Base-by-base conservation (phyloP, 2,797 vertebrate species). In the Chromis chromis region DNA sequence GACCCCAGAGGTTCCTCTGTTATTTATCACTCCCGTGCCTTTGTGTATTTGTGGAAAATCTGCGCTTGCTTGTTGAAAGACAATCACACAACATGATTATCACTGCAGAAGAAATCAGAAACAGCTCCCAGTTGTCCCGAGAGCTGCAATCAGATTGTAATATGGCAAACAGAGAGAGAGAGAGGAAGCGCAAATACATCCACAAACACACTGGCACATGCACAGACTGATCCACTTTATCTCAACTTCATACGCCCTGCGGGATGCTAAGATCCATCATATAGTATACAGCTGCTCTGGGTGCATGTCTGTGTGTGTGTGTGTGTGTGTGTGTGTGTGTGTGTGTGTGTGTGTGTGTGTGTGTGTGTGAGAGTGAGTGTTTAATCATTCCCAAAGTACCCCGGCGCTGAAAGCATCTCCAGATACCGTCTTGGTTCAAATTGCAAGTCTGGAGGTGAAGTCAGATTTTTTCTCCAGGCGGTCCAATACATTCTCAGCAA, bases 361-460 rank as follows among this genome's bases (percentile, higher is more conserved):
- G 48, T 53, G 52, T 33, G 40, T 40, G 48, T 46, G 57, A n/a
- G 27, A 28, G 27, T 22, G 54, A 17, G 36, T 31, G 55, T 76
- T 83, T 81, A 80, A 86, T 87, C 86, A 85, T 69, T 48, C 63
- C 33, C 54, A 76, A 78, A 82, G 54, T 42, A 44, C 42, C 36
- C 22, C 42, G 33, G 55, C 0, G 13, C 53, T 71, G 44, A 74
- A 77, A 67, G 46, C 46, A 48, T 48, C 46, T 21, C 46, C 46
- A 48, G 46, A 49, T 19, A 49, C n/a, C 46, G 21, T 49, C 46
- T 49, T 12, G 46, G 46, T 49, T 21, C 46, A 21, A 49, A 49
- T 49, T 49, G 46, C 66, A 63, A 58, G 60, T 68, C 59, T 70
- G 33, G 53, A 67, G 6, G 58, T 57, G 54, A 76, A 67, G 66